Evolutionary conservation across 2,888 invertebrate genomes (phyloP), one percentile per base, ranked within the genome.

Genomic region (Lasioglossum morio): DNA sequence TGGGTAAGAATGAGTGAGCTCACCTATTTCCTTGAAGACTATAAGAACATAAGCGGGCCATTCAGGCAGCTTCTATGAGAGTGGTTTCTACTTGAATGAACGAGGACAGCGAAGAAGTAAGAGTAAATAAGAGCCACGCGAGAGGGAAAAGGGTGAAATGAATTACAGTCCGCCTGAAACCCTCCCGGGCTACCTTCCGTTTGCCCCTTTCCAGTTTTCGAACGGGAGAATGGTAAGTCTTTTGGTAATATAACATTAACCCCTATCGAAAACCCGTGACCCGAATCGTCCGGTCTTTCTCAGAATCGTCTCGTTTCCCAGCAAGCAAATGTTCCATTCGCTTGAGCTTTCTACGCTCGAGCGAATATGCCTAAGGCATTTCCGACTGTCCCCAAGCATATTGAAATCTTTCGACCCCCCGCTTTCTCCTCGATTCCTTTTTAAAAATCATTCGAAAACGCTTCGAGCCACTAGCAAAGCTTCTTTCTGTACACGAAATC

Each of bases 231-330:
- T 87, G 85, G 91, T 81, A 85, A 91, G 85, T 86, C 90, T 85
- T 80, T 87, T 81, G 63, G 77, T 79, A 84, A 90, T 84, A 88
- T 91, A 90, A 90, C 91, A 85, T 91, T 89, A 91, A 90, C 90
- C 86, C 77, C 85, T 78, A 88, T 89, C 91, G 90, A 82, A 78
- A 84, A 69, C 81, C 85, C 84, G 84, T 91, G 90, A 89, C 91
- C 91, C 84, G 87, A 91, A 89, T 90, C 87, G 89, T 77, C 80
- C 75, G 78, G 86, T 77, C 87, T 83, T 79, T 82, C 85, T 86
- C 82, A 85, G 84, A 85, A 85, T 90, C 87, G 89, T 84, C 84
- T 79, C 84, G 86, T 85, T 90, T 87, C 79, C 63, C 90, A 84
- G 81, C 85, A 82, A 87, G 81, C 85, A 82, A 87, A 80, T 84